A percentile compares a stretch with the other conserved stretches of the same genome.
These are phyloP conservation scores for Centropristis striata DNA, from an alignment of 2,113 vertebrate genomes.

Conservation along the genomic window DNA sequence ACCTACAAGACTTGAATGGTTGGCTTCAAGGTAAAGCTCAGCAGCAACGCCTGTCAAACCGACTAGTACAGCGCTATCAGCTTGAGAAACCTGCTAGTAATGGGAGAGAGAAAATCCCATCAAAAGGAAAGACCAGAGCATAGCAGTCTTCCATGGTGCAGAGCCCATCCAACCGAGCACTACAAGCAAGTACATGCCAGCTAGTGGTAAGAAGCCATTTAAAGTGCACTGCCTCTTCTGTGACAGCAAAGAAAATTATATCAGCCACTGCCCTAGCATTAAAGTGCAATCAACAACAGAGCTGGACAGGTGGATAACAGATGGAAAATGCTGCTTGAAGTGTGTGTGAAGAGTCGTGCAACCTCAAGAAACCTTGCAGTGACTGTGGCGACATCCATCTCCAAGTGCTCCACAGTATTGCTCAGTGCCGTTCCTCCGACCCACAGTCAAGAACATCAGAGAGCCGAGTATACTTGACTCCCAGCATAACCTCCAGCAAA, in stretches of 20 bases:
- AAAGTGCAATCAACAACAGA: not conserved
- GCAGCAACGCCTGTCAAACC: not conserved
- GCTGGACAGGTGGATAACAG: not conserved
- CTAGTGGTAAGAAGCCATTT: not conserved
- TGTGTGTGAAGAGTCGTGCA: not conserved
- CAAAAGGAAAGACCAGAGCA: not conserved
- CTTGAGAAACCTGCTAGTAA: not conserved
- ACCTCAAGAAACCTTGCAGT: not conserved
- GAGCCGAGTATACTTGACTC: not conserved
- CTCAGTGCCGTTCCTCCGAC: not conserved
- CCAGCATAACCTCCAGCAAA: not conserved
- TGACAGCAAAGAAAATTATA: not conserved
- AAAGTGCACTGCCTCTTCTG: not conserved
- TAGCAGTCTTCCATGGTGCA: not conserved
- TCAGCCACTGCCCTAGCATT: not conserved
- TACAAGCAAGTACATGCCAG: accelerated
- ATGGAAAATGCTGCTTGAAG: not conserved
- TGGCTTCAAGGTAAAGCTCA: slow-evolving; percentile 1
- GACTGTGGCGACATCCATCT: not conserved
- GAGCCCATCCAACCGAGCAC: not conserved
- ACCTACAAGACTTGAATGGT: not conserved
- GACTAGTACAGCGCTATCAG: not conserved
- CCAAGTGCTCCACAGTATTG: not conserved
- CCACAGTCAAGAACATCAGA: not conserved
- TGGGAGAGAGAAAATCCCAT: not conserved